phyloP scores from a whole-genome alignment of 2,113 vertebrate genomes.

The Rhea pennata region DNA sequence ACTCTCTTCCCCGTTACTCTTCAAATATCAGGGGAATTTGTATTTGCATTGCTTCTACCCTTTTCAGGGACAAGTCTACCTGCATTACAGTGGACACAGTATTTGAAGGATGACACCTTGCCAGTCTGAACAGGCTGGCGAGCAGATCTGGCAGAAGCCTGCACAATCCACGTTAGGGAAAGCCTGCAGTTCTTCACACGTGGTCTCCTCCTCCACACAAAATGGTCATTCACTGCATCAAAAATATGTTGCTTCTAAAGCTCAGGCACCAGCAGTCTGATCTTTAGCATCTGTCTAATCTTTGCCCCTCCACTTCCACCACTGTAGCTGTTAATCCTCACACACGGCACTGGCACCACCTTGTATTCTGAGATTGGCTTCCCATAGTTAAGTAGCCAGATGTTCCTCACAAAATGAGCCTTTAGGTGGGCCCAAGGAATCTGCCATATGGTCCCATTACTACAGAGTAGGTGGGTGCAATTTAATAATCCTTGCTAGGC shows the following conservation, averaged over 20 bases:
- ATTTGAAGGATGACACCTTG: neutral
- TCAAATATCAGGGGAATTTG: neutral
- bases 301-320: neutral
- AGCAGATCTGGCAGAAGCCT: neutral
- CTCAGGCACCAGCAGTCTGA: neutral
- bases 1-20: neutral
- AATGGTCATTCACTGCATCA: neutral
- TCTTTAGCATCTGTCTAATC: neutral
- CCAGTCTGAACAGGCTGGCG: neutral
- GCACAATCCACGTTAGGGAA: neutral
- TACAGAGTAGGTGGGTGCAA: rapidly evolving
- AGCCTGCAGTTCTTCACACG: neutral
- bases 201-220: neutral
- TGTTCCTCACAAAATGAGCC: neutral
- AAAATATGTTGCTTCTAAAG: neutral
- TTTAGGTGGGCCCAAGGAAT: neutral
- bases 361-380: rapidly evolving
- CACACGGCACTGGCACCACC: rapidly evolving
- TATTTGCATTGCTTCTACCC: neutral
- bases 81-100: neutral
- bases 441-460: neutral
- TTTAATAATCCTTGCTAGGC: rapidly evolving
- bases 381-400: neutral
- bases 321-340: neutral
- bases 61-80: neutral